A percentile compares a stretch with the other conserved stretches of the same genome.
These are phyloP conservation scores for Athene noctua DNA, from an alignment of 2,113 vertebrate species.

Conservation along the genomic window DNA sequence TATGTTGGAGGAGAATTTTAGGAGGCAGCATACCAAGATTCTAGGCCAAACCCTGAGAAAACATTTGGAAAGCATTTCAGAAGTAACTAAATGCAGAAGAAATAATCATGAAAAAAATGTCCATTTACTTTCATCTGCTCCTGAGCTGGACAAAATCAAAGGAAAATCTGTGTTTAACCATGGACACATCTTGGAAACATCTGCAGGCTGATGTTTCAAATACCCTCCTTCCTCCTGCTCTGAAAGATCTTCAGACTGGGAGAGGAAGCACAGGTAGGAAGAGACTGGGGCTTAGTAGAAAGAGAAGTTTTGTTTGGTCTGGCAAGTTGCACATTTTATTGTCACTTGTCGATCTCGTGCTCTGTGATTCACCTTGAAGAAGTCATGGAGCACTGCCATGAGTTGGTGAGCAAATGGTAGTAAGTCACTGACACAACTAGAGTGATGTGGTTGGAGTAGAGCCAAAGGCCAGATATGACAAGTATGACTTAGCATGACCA, in stretches of 20 bases:
- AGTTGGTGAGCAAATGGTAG: neutral
- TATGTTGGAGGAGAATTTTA: constrained; percentile 31
- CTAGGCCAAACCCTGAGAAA: constrained; percentile 13
- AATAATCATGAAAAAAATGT: neutral
- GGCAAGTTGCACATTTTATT: neutral
- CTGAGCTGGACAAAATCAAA: neutral
- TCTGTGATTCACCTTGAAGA: neutral
- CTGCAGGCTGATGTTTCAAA: neutral
- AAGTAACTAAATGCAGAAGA: constrained; percentile 4
- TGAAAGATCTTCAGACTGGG: neutral
- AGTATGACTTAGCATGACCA: neutral
- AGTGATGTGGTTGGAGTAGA: neutral
- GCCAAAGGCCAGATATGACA: neutral
- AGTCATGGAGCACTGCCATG: neutral
- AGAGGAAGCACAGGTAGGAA: neutral
- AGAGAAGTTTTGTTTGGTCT: neutral
- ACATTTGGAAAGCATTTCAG: constrained; percentile 25
- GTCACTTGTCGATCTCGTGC: rapidly evolving
- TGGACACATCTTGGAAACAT: neutral
- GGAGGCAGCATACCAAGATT: constrained; percentile 4
- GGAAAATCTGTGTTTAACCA: neutral
- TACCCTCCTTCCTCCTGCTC: neutral
- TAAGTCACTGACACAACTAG: neutral
- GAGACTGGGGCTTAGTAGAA: neutral
- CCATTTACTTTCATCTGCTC: neutral